Conservation (phyloP, 30 jellyfish, hydroid and myxozoan species). For the Turritopsis dohrnii region DNA sequence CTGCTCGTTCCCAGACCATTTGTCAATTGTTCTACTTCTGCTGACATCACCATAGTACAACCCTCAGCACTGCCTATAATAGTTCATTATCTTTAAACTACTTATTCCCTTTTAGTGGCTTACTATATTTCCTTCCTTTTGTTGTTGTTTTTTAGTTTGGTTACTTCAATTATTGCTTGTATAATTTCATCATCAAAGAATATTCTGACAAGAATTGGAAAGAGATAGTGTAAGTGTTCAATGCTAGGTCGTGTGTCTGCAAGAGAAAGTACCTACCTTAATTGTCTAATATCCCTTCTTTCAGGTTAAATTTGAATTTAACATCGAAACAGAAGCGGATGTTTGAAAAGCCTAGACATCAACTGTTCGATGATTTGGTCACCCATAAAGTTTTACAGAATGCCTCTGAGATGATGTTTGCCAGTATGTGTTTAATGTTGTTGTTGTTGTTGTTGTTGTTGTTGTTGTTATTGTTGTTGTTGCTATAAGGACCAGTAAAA, state of each 20-base stretch:
- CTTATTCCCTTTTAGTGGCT: too few relatives aligned
- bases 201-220: constrained; percentile 32
- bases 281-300: neutral
- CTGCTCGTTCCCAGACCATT: too few relatives aligned
- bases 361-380: constrained; percentile 32
- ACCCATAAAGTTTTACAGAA: constrained; percentile 31
- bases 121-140: neutral
- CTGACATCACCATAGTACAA: too few relatives aligned
- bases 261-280: neutral
- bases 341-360: constrained; percentile 28
- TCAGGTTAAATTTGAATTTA: constrained; percentile 20
- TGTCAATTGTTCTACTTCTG: too few relatives aligned
- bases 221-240: constrained; percentile 23
- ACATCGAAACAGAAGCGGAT: constrained; percentile 21
- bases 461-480: too few relatives aligned
- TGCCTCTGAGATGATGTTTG: constrained; percentile 28
- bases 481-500: too few relatives aligned
- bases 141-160: constrained; percentile 32
- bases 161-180: constrained; percentile 29
- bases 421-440: constrained; percentile 12
- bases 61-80: too few relatives aligned
- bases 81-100: too few relatives aligned
- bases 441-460: constrained; percentile 1
- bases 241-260: neutral
- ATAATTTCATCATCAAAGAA: constrained; percentile 27